Conservation (phyloP, 2,797 vertebrate genomes). For the Enteromius fasciolatus region DNA sequence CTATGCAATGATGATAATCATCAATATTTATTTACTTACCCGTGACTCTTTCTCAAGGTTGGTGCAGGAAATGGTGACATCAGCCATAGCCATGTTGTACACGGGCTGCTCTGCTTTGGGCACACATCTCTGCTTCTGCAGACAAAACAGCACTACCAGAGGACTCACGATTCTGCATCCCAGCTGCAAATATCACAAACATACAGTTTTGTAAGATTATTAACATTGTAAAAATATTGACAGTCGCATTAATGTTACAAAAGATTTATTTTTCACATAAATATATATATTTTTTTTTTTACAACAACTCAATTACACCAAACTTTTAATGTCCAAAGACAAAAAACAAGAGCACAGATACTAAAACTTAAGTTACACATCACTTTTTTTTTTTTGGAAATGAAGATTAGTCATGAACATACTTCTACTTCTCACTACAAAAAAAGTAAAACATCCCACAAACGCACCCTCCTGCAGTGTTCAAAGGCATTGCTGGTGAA, state of each 20-base stretch:
- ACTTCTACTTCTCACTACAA: not conserved
- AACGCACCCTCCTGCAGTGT: slow-evolving; percentile 88
- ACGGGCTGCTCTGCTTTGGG: slow-evolving; percentile 91
- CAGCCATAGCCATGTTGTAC: slow-evolving; percentile 95
- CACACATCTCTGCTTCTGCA: slow-evolving; percentile 88
- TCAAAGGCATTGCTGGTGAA: slow-evolving; percentile 85
- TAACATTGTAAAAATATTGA: not conserved
- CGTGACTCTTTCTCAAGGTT: slow-evolving; percentile 89
- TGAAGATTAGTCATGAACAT: not conserved
- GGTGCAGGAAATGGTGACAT: slow-evolving; percentile 90
- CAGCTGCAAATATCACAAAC: slow-evolving; percentile 73
- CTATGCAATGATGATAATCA: not conserved
- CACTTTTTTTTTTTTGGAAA: not conserved
- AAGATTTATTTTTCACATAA: no score
- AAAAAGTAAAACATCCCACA: not conserved
- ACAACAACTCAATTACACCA: not conserved
- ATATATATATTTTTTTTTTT: no score
- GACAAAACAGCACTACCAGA: slow-evolving; percentile 91
- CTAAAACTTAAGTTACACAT: not conserved
- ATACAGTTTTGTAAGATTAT: not conserved
- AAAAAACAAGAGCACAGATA: not conserved
- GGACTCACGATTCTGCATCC: slow-evolving; percentile 94
- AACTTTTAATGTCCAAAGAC: not conserved
- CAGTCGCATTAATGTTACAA: no score
- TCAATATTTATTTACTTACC: slow-evolving; percentile 71